These are phyloP conservation scores for Xestia xanthographa DNA, from an alignment of 2,888 invertebrate species.

Conservation along the genomic window DNA sequence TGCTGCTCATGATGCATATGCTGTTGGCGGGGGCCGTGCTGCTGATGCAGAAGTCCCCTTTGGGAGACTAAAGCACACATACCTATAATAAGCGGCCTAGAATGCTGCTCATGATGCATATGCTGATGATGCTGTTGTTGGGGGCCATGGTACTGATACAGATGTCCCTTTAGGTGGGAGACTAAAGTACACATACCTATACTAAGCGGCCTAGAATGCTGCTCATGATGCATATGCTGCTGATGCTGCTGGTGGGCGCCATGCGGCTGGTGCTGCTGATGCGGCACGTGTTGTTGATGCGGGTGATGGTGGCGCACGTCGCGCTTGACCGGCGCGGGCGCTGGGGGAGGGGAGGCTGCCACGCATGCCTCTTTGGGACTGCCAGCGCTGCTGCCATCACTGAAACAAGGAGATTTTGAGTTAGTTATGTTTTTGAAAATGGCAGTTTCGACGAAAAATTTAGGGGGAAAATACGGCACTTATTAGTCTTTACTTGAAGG, in stretches of 20 bases:
- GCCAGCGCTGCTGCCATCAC: slow-evolving; percentile 88
- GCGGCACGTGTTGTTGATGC: slow-evolving; percentile 54
- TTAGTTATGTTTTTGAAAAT: background rate
- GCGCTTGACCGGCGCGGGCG: slow-evolving; percentile 73
- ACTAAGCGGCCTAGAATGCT: slow-evolving; percentile 63
- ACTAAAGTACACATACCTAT: slow-evolving; percentile 32
- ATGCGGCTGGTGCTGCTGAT: slow-evolving; percentile 57
- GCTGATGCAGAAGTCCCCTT: slow-evolving; percentile 29
- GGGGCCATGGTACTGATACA: slow-evolving; percentile 54
- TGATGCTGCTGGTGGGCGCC: slow-evolving; percentile 57
- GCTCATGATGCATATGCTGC: slow-evolving; percentile 71
- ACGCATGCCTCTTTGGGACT: slow-evolving; percentile 88
- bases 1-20: slow-evolving; percentile 72
- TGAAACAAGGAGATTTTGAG: slow-evolving; percentile 59
- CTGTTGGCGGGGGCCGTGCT: slow-evolving; percentile 54
- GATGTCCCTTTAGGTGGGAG: no score
- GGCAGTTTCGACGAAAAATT: background rate
- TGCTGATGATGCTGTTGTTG: slow-evolving; percentile 65
- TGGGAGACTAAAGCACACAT: background rate
- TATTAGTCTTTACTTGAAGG: background rate
- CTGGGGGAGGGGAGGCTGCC: slow-evolving; percentile 85
- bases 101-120: slow-evolving; percentile 70
- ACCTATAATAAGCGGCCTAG: slow-evolving; percentile 58
- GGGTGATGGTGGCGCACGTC: slow-evolving; percentile 70
- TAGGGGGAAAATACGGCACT: background rate